Evolutionary conservation across 1,140 invertebrate genomes (phyloP).

Genomic region (Chrysopa pallens): DNA sequence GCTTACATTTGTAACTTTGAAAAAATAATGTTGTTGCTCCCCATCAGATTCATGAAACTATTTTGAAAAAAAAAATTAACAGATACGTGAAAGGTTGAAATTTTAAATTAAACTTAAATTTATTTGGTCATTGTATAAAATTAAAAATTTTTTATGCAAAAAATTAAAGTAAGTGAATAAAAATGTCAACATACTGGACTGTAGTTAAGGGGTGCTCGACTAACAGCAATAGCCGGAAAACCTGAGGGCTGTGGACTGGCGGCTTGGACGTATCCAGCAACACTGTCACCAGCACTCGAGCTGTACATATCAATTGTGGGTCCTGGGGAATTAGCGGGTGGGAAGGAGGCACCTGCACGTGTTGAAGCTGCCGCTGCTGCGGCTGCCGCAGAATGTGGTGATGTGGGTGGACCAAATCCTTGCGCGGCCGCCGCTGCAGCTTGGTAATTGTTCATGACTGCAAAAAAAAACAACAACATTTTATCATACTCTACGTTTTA

Average conservation of each 20-base stretch:
- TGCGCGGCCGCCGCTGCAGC: slow-evolving; percentile 51
- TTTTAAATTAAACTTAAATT: too few relatives aligned
- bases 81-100: too few relatives aligned
- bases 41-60: too few relatives aligned
- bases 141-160: too few relatives aligned
- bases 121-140: too few relatives aligned
- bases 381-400: slow-evolving; percentile 36
- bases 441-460: slow-evolving; percentile 93
- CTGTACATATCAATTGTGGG: slow-evolving; percentile 79
- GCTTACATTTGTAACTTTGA: too few relatives aligned
- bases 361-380: slow-evolving; percentile 39
- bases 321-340: slow-evolving; percentile 71
- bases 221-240: slow-evolving; percentile 77
- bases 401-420: slow-evolving; percentile 53
- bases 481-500: neutral
- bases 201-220: slow-evolving; percentile 74
- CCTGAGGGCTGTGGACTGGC: slow-evolving; percentile 80
- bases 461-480: slow-evolving; percentile 19
- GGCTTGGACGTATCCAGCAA: slow-evolving; percentile 76
- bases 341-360: slow-evolving; percentile 57
- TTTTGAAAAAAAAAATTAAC: too few relatives aligned
- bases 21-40: too few relatives aligned
- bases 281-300: slow-evolving; percentile 53
- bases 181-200: slow-evolving; percentile 53
- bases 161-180: too few relatives aligned